Percentiles rank a stretch among this genome's conserved stretches.
phyloP scores from a whole-genome alignment of 2,797 vertebrate species.

The Lycodopsis pacificus region DNA sequence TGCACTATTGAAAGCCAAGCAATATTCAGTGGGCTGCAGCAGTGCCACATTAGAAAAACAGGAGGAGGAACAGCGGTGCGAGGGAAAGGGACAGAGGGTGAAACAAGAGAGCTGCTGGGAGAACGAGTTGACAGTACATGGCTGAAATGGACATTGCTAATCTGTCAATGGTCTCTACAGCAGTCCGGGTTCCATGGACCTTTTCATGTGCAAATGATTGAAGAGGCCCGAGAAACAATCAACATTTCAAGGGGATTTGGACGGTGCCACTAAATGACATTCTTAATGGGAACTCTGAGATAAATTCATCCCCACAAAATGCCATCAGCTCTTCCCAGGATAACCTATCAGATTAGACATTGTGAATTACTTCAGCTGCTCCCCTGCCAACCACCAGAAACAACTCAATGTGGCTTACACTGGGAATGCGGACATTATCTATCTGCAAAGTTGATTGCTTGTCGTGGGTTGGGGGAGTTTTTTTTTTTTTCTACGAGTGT shows the following conservation, averaged over 20 bases:
- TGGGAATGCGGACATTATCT: conserved; percentile 57
- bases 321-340: conserved; percentile 60
- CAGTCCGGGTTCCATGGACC: conserved; percentile 30
- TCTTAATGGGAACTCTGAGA: conserved; percentile 65
- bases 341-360: conserved; percentile 66
- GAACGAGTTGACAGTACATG: conserved; percentile 39
- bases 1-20: conserved; percentile 40
- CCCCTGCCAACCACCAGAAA: conserved; percentile 45
- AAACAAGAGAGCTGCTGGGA: conserved; percentile 45
- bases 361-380: conserved; percentile 53
- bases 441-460: conserved; percentile 65
- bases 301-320: conserved; percentile 63
- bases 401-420: conserved; percentile 43
- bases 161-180: conserved; percentile 47
- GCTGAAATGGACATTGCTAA: conserved; percentile 54
- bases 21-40: conserved; percentile 39
- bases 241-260: conserved; percentile 73
- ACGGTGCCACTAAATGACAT: conserved; percentile 58
- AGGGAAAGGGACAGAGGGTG: conserved; percentile 33
- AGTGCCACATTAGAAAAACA: conserved; percentile 39
- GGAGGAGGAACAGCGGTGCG: conserved; percentile 12
- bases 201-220: conserved; percentile 70
- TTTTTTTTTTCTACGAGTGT: conserved; percentile 5
- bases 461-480: conserved; percentile 33
- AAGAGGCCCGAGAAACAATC: conserved; percentile 60